A percentile compares a stretch with the other conserved stretches of the same genome.
Evolutionary conservation across 2,797 vertebrate genomes (phyloP).

Genomic region (Holocentrus rufus): DNA sequence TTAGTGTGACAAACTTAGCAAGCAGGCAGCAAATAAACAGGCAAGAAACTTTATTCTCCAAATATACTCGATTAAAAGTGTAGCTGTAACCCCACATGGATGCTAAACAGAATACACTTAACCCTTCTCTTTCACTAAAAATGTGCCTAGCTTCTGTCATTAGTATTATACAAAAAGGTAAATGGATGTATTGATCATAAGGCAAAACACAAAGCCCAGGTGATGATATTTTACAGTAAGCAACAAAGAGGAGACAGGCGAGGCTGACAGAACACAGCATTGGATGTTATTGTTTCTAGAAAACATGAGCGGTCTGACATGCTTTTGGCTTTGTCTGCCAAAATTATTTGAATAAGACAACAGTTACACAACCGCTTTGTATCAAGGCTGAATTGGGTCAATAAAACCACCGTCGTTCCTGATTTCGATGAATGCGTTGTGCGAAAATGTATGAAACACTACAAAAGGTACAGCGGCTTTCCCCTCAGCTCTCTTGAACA

Average conservation of each 20-base stretch:
- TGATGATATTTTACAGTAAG: background rate
- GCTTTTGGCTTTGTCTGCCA: slow-evolving; percentile 26
- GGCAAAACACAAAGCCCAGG: background rate
- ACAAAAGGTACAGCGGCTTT: slow-evolving; percentile 1
- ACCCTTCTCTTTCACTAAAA: background rate
- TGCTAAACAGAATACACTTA: background rate
- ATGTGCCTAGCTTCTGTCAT: background rate
- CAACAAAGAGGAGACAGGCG: background rate
- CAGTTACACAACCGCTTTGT: background rate
- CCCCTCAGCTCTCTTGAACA: slow-evolving; percentile 7
- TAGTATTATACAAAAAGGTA: background rate
- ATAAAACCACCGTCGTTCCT: background rate
- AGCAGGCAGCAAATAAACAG: background rate
- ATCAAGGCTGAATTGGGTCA: background rate
- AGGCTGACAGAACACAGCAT: background rate
- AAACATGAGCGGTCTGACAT: background rate
- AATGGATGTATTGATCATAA: background rate
- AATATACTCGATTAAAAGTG: background rate
- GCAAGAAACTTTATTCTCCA: background rate
- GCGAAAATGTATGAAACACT: background rate
- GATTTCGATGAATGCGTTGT: background rate
- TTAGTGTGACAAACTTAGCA: background rate
- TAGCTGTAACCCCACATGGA: background rate
- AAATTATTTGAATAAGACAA: background rate
- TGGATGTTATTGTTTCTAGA: slow-evolving; percentile 25